These are phyloP conservation scores for Tryphoninae sp. DNA, from an alignment of 2,888 invertebrate genomes.

Conservation along the genomic window DNA sequence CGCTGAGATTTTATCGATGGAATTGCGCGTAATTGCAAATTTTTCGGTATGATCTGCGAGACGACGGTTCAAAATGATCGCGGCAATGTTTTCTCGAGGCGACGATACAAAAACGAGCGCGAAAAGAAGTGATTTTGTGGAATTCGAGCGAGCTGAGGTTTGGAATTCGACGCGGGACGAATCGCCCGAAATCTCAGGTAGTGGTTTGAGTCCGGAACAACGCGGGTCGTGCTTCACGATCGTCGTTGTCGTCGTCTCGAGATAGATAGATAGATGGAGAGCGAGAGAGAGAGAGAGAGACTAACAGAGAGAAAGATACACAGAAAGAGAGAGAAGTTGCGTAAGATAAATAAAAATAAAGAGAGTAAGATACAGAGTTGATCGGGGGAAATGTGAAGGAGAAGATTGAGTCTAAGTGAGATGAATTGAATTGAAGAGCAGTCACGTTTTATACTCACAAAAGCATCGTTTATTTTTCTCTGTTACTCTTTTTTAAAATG, in stretches of 20 bases:
- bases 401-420: constrained; percentile 61
- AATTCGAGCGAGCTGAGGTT: constrained; percentile 63
- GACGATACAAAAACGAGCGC: constrained; percentile 52
- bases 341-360: constrained; percentile 27
- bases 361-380: constrained; percentile 47
- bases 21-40: constrained; percentile 10
- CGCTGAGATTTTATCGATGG: neutral
- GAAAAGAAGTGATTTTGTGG: constrained; percentile 18
- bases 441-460: constrained; percentile 78
- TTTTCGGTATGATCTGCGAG: constrained; percentile 15
- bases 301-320: constrained; percentile 33
- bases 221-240: constrained; percentile 45
- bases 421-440: constrained; percentile 63
- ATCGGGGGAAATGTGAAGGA: constrained; percentile 57
- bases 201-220: constrained; percentile 28
- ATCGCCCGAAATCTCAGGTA: constrained; percentile 28
- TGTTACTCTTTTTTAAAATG: constrained; percentile 76
- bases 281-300: constrained; percentile 36
- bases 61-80: neutral
- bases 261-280: constrained; percentile 35
- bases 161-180: constrained; percentile 61
- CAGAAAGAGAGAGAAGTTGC: constrained; percentile 30
- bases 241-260: constrained; percentile 55
- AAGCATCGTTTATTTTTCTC: constrained; percentile 81
- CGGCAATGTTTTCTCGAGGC: constrained; percentile 47